Base-by-base conservation (phyloP, 2,797 vertebrate species). In the Dipus sagitta region DNA sequence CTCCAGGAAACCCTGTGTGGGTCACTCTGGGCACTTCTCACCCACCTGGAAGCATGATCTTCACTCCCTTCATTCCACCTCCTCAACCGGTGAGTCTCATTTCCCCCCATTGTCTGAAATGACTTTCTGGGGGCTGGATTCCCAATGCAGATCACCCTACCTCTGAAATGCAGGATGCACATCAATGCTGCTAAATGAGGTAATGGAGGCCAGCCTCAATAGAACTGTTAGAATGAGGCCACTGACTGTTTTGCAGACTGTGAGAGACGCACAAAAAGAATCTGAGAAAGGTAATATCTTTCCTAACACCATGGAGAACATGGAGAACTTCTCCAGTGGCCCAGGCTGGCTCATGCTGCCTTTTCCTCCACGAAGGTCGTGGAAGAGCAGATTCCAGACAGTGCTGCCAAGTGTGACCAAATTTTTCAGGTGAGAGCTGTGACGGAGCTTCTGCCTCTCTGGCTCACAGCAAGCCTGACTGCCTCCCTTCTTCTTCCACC, bases 11-110 rank as follows among this genome's bases (percentile, higher is more conserved):
- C 38, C 70, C 26, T 21, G 9, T 30, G 3, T 30, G 3, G 34
- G 17, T 71, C 82, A 23, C 68, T 71, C 28, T 3, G 1, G 8
- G 17, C 32, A 83, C 72, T 1, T 60, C 32, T 6, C 72, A 38
- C 15, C 10, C 23, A 62, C 90, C 60, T 20, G 26, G 84, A 81
- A 82, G 60, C 71, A 78, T 75, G 76, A 30, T 65, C 32, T 88
- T 64, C 72, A 52, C 34, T 34, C 86, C 77, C 15, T 92, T 71
- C 68, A 28, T 86, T 74, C 80, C 83, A 79, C 76, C 17, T 77
- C 30, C 24, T 58, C 11, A 60, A 5, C 26, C 18, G 70, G 64
- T 34, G 52, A 92, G 72, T 68, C 70, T n/a, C 30, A n/a, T 68
- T 75, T 72, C 68, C 70, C 30, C 62, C 24, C 42, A 11, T 23